phyloP scores from a whole-genome alignment of 1,140 invertebrate species.

The Reticulitermes speratus region DNA sequence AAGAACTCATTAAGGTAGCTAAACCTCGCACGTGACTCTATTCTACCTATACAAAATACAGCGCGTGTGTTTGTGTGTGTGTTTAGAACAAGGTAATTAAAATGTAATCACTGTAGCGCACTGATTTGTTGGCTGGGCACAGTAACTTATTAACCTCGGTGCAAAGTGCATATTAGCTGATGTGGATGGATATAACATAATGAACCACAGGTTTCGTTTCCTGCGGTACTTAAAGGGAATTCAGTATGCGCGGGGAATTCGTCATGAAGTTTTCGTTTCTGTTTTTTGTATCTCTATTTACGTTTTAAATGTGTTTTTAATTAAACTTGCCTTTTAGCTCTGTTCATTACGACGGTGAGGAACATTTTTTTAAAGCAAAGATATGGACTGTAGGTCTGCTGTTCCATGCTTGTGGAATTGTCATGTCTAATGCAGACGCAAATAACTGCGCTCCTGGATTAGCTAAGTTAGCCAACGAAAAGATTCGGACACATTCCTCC shows the following conservation, averaged over 20 bases:
- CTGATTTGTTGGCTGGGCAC: background rate
- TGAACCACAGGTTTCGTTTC: background rate
- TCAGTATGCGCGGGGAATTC: background rate
- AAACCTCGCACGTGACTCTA: background rate
- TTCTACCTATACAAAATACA: background rate
- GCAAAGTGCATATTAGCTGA: slow-evolving; percentile 1
- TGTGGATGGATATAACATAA: background rate
- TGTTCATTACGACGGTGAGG: background rate
- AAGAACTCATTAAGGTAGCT: slow-evolving; percentile 15
- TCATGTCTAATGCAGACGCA: no score
- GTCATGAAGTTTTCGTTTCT: background rate
- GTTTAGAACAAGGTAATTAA: slow-evolving; percentile 14
- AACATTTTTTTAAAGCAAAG: no score
- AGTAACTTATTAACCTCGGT: background rate
- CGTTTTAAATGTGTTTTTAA: background rate
- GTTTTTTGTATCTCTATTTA: background rate
- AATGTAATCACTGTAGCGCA: background rate
- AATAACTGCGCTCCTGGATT: no score
- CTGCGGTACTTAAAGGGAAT: background rate
- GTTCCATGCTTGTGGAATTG: no score
- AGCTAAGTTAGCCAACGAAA: no score
- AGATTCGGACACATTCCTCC: no score
- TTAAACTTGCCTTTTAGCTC: background rate
- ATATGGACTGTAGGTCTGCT: no score
- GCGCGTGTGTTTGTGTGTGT: background rate